A percentile compares a stretch with the other conserved stretches of the same genome.
phyloP scores from a whole-genome alignment of 2,113 vertebrate species.

The Melanotaenia duboulayi region DNA sequence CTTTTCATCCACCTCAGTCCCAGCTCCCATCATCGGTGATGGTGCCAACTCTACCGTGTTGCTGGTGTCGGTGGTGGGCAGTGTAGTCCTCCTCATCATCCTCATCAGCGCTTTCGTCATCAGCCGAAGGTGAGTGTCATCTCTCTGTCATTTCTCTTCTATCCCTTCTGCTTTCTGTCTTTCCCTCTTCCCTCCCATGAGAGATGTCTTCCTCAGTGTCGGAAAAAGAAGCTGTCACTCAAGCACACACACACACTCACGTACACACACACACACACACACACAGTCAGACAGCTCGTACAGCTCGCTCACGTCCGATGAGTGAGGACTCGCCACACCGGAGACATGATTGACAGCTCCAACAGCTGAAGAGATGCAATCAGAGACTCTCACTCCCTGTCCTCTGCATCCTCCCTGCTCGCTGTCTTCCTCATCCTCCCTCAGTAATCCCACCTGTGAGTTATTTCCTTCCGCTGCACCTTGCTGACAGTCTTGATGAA shows the following conservation, averaged over 20 bases:
- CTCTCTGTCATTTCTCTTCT: not conserved
- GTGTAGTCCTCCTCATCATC: conserved; percentile 95
- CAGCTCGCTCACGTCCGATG: conserved; percentile 33
- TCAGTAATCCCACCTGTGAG: conserved; percentile 32
- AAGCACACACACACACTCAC: conserved; percentile 38
- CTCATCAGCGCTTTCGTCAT: conserved; percentile 96
- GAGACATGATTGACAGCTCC: conserved; percentile 73
- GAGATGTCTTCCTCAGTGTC: conserved; percentile 65
- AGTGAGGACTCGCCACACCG: conserved; percentile 72
- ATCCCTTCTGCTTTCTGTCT: conserved; percentile 51
- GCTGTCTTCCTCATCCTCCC: conserved; percentile 12
- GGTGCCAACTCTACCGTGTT: conserved; percentile 94
- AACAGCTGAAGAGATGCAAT: conserved; percentile 78
- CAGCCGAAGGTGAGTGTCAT: conserved; percentile 91
- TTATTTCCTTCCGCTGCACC: conserved; percentile 63
- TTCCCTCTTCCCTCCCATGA: conserved; percentile 24
- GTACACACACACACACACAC: conserved; percentile 26
- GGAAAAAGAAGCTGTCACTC: conserved; percentile 57
- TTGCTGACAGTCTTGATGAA: conserved; percentile 30
- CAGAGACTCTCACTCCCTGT: conserved; percentile 67
- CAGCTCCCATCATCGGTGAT: conserved; percentile 94
- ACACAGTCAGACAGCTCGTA: conserved; percentile 34
- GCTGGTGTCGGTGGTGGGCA: conserved; percentile 93
- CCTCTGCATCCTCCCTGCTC: conserved; percentile 44
- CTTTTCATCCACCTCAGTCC: conserved; percentile 81